Percentiles rank a stretch among this genome's conserved stretches.
Evolutionary conservation across 2,113 vertebrate genomes (phyloP).

Genomic region (Xenopus tropicalis): UCB_Xtro_10.0 CM004443.2:46076501-46077000

Average conservation of each 20-base stretch:
- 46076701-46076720: neutral
- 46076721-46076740: neutral
- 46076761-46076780: neutral
- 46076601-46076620: no score
- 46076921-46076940: slow-evolving; percentile 36
- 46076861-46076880: neutral
- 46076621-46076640: no score
- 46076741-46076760: neutral
- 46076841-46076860: neutral
- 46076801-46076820: neutral
- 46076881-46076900: slow-evolving; percentile 3
- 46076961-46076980: slow-evolving; percentile 33
- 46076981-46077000: slow-evolving; percentile 42
- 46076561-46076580: no score
- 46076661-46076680: no score
- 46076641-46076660: no score
- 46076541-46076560: no score
- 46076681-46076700: neutral
- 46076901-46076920: neutral
- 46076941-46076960: slow-evolving; percentile 39
- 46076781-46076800: neutral
- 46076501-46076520: no score
- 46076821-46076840: slow-evolving; percentile 7
- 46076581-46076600: no score
- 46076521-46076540: no score